Conservation (phyloP, 2,888 invertebrate genomes). For the Xanthia icteritia region DNA sequence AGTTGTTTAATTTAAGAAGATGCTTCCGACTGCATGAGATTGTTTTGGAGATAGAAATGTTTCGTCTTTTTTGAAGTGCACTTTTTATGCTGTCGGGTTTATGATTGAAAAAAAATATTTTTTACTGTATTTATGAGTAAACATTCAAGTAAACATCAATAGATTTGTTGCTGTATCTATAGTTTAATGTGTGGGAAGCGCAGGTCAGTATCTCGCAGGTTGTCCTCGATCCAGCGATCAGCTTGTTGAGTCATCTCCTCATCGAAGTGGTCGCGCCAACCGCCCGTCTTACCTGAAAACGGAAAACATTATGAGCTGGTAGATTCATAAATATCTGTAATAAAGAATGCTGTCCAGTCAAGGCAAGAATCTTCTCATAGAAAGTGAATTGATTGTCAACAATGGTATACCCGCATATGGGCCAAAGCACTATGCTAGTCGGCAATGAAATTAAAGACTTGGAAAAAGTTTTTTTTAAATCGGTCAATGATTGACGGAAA, state of each 20-base stretch:
- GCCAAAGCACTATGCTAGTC: not conserved
- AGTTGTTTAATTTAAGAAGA: no score
- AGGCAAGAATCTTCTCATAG: not conserved
- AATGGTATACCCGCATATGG: not conserved
- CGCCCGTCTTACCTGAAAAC: constrained; percentile 47
- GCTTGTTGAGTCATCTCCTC: constrained; percentile 91
- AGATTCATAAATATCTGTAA: not conserved
- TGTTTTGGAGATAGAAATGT: no score
- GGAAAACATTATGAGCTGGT: not conserved
- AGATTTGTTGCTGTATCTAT: not conserved
- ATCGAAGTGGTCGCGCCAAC: constrained; percentile 92
- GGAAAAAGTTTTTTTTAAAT: no score
- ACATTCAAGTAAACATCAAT: not conserved
- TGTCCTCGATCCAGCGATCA: constrained; percentile 91
- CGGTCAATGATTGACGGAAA: no score
- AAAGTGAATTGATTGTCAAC: not conserved
- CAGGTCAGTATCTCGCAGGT: constrained; percentile 83
- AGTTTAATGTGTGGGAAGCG: constrained; percentile 36
- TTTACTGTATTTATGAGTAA: no score
- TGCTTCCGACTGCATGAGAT: no score
- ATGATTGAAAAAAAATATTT: no score
- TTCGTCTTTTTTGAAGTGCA: no score
- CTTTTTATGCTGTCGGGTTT: no score
- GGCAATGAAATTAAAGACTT: not conserved
- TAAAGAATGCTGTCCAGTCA: constrained; percentile 69